A percentile compares a stretch with the other conserved stretches of the same genome.
These are phyloP conservation scores for Antheraea assamensis DNA, from an alignment of 2,888 invertebrate species.

Conservation along the genomic window DNA sequence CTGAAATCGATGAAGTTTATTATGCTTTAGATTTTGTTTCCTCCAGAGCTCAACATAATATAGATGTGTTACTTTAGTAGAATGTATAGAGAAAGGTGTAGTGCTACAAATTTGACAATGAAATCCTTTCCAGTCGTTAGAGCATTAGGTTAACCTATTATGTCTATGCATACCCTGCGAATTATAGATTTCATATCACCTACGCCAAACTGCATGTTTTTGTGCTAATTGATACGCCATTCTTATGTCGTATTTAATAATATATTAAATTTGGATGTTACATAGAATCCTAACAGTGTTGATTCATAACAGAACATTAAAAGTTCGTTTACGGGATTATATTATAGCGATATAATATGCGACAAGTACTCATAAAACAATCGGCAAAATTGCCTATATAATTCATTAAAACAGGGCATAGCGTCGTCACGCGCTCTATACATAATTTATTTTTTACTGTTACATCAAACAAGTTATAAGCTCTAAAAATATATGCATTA, in stretches of 20 bases:
- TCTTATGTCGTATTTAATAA: no score
- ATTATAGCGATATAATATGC: slow-evolving; percentile 11
- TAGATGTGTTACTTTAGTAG: background rate
- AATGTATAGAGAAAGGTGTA: background rate
- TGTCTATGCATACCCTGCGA: no score
- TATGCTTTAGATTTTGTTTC: background rate
- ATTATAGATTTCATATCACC: no score
- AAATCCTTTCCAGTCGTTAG: background rate
- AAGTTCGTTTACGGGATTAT: slow-evolving; percentile 14
- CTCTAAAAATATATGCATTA: background rate
- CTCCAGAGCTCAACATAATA: background rate
- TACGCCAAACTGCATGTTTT: no score
- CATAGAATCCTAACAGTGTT: background rate
- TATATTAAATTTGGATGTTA: background rate
- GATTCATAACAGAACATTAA: slow-evolving; percentile 5
- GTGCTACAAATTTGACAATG: background rate
- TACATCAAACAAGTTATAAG: background rate
- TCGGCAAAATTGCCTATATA: slow-evolving; percentile 63
- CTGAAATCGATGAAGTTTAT: background rate
- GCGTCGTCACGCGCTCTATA: slow-evolving; percentile 53
- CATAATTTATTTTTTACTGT: slow-evolving; percentile 12
- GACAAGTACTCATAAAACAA: slow-evolving; percentile 62
- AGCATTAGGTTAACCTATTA: no score
- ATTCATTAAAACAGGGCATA: slow-evolving; percentile 67
- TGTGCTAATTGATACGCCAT: no score